phyloP scores from a whole-genome alignment of 1,140 invertebrate genomes.

The Tetragonula clypearis region DNA sequence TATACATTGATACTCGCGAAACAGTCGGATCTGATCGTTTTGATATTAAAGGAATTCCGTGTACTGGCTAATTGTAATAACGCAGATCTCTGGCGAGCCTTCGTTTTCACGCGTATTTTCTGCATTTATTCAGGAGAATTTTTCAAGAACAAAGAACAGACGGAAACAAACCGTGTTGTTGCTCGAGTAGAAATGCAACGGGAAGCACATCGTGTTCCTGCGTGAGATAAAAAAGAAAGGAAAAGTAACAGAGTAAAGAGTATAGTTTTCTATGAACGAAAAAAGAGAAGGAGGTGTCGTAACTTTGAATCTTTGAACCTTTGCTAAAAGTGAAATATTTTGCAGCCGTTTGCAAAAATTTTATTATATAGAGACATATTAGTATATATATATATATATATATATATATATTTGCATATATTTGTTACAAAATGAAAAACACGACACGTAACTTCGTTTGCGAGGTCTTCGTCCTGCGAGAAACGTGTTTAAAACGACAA shows the following conservation, averaged over 20 bases:
- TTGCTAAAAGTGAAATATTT: constrained; percentile 14
- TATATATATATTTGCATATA: not conserved
- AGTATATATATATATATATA: not conserved
- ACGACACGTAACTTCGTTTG: not conserved
- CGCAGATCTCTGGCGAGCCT: not conserved
- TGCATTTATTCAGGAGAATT: constrained; percentile 48
- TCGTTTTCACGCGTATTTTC: constrained; percentile 30
- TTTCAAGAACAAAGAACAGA: not conserved
- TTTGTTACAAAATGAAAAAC: constrained; percentile 20
- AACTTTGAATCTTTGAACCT: not conserved
- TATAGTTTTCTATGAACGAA: constrained; percentile 26
- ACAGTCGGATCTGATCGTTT: constrained; percentile 12
- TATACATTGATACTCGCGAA: constrained; percentile 10
- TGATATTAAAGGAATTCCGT: not conserved
- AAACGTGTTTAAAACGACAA: not conserved
- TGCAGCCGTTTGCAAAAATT: constrained; percentile 6
- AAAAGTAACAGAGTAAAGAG: not conserved
- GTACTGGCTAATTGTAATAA: not conserved
- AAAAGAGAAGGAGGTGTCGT: too few species aligned
- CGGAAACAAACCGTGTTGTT: not conserved
- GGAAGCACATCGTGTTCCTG: not conserved
- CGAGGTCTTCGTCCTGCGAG: not conserved
- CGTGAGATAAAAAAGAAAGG: not conserved
- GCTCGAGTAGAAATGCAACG: not conserved
- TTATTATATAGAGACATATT: not conserved